Conservation (phyloP, 2,113 vertebrate species). For the Notechis scutatus region DNA sequence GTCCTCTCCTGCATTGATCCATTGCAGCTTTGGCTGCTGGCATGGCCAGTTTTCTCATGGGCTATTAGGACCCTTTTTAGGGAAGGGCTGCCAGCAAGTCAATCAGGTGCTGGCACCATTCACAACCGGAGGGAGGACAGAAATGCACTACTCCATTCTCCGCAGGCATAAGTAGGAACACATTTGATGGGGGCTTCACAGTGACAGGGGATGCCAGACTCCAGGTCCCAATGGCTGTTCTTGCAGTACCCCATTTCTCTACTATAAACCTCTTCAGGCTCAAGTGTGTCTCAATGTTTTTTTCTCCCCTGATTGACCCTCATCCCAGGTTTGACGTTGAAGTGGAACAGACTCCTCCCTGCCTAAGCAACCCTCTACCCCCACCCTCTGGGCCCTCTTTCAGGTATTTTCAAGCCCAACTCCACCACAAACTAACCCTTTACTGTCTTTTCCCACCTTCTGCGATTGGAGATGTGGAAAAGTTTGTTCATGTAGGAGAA, state of each 20-base stretch:
- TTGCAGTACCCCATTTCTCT: neutral
- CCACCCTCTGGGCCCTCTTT: neutral
- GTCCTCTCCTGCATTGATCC: neutral
- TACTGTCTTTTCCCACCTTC: neutral
- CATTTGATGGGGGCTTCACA: neutral
- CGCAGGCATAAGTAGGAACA: neutral
- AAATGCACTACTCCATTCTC: neutral
- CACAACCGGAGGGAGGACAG: neutral
- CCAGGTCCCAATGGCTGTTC: neutral
- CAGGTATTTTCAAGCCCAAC: neutral
- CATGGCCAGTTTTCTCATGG: neutral
- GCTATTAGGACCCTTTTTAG: neutral
- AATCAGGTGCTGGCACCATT: neutral
- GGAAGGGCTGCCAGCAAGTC: neutral
- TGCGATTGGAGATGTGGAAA: neutral
- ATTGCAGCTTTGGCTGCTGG: neutral
- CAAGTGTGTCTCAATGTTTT: neutral
- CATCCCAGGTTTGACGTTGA: neutral
- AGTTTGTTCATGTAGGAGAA: neutral
- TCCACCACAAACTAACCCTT: too few species aligned
- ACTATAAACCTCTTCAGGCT: neutral
- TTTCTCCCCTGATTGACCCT: neutral
- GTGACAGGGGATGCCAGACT: neutral
- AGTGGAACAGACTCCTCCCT: neutral
- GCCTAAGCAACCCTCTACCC: neutral